Evolutionary conservation across 53 echinoderm and acorn worm genomes (phyloP).

Genomic region (Echinarachnius parma): DNA sequence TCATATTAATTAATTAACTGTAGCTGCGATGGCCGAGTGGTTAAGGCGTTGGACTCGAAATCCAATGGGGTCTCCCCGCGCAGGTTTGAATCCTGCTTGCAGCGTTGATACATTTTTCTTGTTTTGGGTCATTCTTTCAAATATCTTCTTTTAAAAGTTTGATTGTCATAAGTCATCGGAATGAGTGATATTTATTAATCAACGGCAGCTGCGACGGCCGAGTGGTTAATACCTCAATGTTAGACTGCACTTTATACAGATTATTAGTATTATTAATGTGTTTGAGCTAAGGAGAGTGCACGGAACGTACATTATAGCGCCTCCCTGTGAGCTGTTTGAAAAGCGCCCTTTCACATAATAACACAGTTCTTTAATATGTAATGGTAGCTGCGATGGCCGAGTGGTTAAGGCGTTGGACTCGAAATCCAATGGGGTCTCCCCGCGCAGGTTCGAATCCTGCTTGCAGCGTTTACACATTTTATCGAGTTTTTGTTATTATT

Average conservation of each 20-base stretch:
- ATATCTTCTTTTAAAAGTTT: too few relatives aligned
- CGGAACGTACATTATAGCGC: constrained; percentile 47
- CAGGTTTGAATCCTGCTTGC: constrained; percentile 99
- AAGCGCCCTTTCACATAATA: too few relatives aligned
- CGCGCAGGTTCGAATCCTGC: constrained; percentile 99
- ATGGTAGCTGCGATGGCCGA: constrained; percentile 99
- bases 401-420: constrained; percentile 99
- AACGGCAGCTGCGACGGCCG: constrained; percentile 17
- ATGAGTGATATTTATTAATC: too few relatives aligned
- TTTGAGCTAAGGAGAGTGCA: constrained; percentile 28
- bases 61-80: constrained; percentile 99
- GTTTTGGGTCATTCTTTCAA: background rate
- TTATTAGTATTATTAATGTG: background rate
- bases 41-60: constrained; percentile 99
- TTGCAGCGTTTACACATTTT: constrained; percentile 77
- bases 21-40: constrained; percentile 99
- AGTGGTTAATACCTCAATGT: constrained; percentile 11
- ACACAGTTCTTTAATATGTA: too few relatives aligned
- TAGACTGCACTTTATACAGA: background rate
- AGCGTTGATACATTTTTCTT: constrained; percentile 46
- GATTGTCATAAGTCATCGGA: too few relatives aligned
- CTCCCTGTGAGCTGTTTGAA: too few relatives aligned
- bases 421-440: constrained; percentile 99
- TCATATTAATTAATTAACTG: too few relatives aligned
- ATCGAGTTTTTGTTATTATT: background rate